phyloP scores from a whole-genome alignment of 2,797 vertebrate genomes.

The Otolemur crassicaudatus region DNA sequence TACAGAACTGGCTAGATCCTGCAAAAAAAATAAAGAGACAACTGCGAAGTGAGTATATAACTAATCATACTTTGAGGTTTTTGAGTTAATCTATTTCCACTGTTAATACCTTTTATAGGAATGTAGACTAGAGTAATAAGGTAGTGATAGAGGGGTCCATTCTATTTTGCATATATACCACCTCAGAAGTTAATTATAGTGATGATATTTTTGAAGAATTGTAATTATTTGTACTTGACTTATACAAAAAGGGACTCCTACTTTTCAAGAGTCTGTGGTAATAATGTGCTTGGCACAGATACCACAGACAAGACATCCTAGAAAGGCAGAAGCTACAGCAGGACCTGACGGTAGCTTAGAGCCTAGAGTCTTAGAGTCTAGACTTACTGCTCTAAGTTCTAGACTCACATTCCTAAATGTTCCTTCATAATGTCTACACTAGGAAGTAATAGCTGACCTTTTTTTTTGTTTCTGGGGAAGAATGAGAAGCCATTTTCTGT shows the following conservation, averaged over 20 bases:
- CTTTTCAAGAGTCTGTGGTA: neutral
- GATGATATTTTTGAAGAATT: neutral
- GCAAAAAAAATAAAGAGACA: conserved; percentile 97
- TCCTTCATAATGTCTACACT: neutral
- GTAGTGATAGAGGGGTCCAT: neutral
- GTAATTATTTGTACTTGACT: neutral
- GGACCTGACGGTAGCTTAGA: neutral
- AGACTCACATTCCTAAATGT: neutral
- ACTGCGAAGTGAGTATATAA: conserved; percentile 94
- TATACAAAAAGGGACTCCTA: neutral
- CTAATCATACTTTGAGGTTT: neutral
- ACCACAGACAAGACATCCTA: neutral
- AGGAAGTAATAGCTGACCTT: neutral
- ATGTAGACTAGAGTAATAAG: neutral
- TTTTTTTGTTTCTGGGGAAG: neutral
- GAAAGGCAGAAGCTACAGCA: neutral
- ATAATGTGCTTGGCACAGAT: neutral
- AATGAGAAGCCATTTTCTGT: neutral
- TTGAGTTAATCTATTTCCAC: conserved; percentile 12
- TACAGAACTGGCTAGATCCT: conserved; percentile 96
- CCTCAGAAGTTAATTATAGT: neutral
- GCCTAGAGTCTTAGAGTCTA: no score
- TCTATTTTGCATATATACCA: neutral
- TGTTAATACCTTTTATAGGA: neutral
- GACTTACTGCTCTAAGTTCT: neutral